A percentile compares a stretch with the other conserved stretches of the same genome.
These are phyloP conservation scores for Scalopus aquaticus DNA, from an alignment of 2,113 vertebrate species.

Conservation along the genomic window DNA sequence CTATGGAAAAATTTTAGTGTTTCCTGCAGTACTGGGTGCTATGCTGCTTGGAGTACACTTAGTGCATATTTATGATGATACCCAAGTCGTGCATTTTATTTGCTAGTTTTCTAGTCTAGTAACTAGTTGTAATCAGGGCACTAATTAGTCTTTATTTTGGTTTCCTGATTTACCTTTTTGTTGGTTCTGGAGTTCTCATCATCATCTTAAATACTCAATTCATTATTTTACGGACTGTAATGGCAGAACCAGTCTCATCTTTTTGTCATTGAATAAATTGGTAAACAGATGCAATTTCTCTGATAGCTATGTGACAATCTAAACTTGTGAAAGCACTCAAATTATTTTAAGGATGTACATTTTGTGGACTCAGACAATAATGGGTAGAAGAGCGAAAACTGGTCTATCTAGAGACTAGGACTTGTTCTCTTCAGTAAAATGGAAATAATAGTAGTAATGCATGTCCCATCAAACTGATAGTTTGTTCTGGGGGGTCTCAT, in stretches of 20 bases:
- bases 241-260: neutral
- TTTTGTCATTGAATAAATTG: neutral
- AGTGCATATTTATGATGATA: slow-evolving; percentile 34
- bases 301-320: neutral
- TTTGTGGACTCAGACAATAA: neutral
- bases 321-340: neutral
- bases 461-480: neutral
- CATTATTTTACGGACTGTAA: slow-evolving; percentile 34
- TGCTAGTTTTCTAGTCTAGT: slow-evolving; percentile 29
- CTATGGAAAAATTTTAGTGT: slow-evolving; percentile 69
- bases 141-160: slow-evolving; percentile 43
- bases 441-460: neutral
- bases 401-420: neutral
- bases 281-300: slow-evolving; percentile 6
- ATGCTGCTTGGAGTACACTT: neutral
- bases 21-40: neutral
- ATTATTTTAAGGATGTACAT: neutral
- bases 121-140: slow-evolving; percentile 35
- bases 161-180: slow-evolving; percentile 2
- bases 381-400: neutral
- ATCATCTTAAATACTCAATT: slow-evolving; percentile 44
- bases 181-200: neutral
- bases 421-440: neutral
- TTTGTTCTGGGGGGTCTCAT: neutral
- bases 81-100: neutral